phyloP scores from a whole-genome alignment of 2,113 vertebrate species.

The Pithys albifrons region DNA sequence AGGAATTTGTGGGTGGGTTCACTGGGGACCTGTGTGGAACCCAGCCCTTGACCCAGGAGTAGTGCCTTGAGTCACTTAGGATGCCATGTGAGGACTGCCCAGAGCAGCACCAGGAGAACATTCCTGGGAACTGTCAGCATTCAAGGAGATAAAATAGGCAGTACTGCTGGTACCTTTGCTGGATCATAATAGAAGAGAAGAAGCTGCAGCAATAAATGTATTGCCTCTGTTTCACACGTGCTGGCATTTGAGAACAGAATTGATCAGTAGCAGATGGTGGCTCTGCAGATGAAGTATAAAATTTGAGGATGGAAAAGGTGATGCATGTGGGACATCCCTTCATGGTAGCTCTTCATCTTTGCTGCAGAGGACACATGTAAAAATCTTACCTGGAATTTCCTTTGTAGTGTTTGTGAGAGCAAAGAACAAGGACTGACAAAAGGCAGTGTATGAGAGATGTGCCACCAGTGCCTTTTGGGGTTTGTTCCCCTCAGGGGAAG shows the following conservation, averaged over 20 bases:
- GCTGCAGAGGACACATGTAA: neutral
- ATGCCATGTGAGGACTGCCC: fast-evolving
- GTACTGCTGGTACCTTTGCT: neutral
- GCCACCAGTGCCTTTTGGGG: neutral
- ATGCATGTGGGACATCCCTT: neutral
- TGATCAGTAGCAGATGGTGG: neutral
- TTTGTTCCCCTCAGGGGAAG: neutral
- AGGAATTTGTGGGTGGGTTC: neutral
- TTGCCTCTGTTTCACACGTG: neutral
- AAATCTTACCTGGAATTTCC: neutral
- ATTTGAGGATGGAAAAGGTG: neutral
- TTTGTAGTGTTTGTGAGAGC: neutral
- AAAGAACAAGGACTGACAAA: neutral
- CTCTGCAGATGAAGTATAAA: neutral
- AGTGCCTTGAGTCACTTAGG: neutral
- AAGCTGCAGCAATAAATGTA: neutral
- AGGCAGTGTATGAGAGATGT: neutral
- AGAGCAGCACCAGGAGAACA: neutral
- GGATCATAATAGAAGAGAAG: neutral
- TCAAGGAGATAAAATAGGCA: neutral
- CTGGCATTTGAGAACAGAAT: neutral
- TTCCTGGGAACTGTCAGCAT: neutral
- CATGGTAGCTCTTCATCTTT: neutral
- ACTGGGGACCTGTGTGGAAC: neutral
- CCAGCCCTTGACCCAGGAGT: neutral